Base-by-base conservation (phyloP, 2,113 vertebrate species). In the Platysteira castanea region DNA sequence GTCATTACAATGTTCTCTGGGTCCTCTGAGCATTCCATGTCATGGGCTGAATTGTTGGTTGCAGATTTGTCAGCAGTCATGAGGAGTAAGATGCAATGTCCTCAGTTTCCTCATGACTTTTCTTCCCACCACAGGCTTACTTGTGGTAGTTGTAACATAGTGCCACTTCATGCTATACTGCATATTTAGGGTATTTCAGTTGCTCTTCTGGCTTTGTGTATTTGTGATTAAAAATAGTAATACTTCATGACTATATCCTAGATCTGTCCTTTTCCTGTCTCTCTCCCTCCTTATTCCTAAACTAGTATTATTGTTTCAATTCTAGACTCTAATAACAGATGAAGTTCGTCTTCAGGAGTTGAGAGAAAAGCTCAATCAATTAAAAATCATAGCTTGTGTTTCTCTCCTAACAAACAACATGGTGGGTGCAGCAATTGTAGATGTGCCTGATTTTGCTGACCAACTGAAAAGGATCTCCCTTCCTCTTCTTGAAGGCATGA, bases 401-500 rank as follows among this genome's bases (percentile, higher is more conserved):
- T 98, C 98, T 93, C 98, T 99, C 47, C 99, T 99, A 50, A 98
- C 99, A 96, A 98, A 97, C 96, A 99, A 98, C 92, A 98, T 98
- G 67, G 77, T 99, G 37, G 98, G 99, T 67, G 97, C 98, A 67
- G 71, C 98, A 13, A 97, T 98, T 89, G 98, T 98, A 80, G 98
- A 98, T 83, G 94, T 99, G 57, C 96, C 99, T 26, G 97, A 97
- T 44, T 97, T 99, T 83, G 96, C 98, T 41, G 98, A 98, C 30
- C 97, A 98, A 13, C 94, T 99, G 82, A 99, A 99, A 97, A 98
- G 96, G 95, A 98, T 99, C 97, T 97, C 97, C 49, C 52, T 97
- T 39, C 98, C 99, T 70, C 97, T 99, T 74, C 98, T 99, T 59
- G 99, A 99, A 85, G 99, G 98, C 90, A 98, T 99, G 98, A 98